Evolutionary conservation across 2,888 invertebrate species (phyloP).

Genomic region (Zelleria hepariella): DNA sequence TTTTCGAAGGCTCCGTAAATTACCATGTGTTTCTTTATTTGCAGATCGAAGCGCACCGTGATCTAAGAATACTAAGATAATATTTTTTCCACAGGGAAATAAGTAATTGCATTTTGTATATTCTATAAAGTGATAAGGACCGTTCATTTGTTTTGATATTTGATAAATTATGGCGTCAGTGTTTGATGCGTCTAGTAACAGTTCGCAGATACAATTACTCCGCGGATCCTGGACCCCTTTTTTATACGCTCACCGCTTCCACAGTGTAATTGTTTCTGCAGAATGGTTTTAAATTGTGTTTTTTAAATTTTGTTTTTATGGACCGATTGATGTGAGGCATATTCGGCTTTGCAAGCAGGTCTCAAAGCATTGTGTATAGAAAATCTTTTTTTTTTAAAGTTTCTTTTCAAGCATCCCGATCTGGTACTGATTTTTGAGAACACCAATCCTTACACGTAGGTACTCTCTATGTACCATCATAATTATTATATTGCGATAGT

Average conservation of each 20-base stretch:
- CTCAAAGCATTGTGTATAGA: conserved; percentile 68
- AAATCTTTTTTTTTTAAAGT: conserved; percentile 54
- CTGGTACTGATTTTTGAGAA: neutral
- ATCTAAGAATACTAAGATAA: conserved; percentile 73
- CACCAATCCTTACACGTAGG: neutral
- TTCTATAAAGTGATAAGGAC: conserved; percentile 73
- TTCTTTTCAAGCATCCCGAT: conserved; percentile 64
- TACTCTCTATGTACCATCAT: neutral
- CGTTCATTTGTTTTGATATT: conserved; percentile 71
- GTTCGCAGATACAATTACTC: conserved; percentile 62
- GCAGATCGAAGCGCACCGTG: conserved; percentile 71
- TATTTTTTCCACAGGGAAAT: conserved; percentile 74
- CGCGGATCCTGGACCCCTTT: conserved; percentile 62
- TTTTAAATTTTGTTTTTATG: conserved; percentile 53
- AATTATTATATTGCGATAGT: neutral
- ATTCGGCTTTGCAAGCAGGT: conserved; percentile 59
- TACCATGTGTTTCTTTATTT: conserved; percentile 28
- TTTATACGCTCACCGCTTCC: conserved; percentile 70
- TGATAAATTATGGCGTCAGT: conserved; percentile 66
- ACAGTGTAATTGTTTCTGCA: conserved; percentile 62
- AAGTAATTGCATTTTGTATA: conserved; percentile 75
- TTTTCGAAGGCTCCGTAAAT: neutral
- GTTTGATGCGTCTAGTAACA: conserved; percentile 60
- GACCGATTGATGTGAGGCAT: conserved; percentile 53
- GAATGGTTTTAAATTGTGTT: conserved; percentile 56